These are phyloP conservation scores for Ligdia adustata DNA, from an alignment of 2,888 invertebrate species.

Conservation along the genomic window DNA sequence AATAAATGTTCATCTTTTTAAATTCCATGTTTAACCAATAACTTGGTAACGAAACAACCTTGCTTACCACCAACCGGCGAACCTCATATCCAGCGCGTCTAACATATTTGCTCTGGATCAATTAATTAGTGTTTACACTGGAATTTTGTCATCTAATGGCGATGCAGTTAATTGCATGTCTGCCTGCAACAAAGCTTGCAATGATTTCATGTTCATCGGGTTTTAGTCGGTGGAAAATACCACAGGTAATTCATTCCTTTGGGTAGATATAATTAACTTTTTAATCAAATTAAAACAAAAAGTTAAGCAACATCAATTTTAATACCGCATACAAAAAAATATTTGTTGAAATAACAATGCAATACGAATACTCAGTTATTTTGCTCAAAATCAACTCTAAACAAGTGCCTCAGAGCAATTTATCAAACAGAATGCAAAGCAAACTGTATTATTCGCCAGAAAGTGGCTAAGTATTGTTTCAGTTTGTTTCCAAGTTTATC, in stretches of 20 bases:
- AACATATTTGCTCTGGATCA: slow-evolving; percentile 29
- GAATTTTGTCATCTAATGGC: slow-evolving; percentile 39
- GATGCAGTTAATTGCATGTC: slow-evolving; percentile 37
- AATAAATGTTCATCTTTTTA: background rate
- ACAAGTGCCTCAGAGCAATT: slow-evolving; percentile 36
- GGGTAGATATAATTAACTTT: too few relatives aligned
- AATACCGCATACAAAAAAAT: too few relatives aligned
- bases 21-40: slow-evolving; percentile 4
- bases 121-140: slow-evolving; percentile 37
- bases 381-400: too few relatives aligned
- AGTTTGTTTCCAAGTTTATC: slow-evolving; percentile 62
- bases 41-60: slow-evolving; percentile 29
- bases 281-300: too few relatives aligned
- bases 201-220: slow-evolving; percentile 11
- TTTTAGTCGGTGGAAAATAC: too few relatives aligned
- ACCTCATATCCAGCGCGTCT: slow-evolving; percentile 26
- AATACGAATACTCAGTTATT: too few relatives aligned
- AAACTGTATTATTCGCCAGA: slow-evolving; percentile 34
- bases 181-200: slow-evolving; percentile 17
- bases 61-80: slow-evolving; percentile 28
- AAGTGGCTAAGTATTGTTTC: slow-evolving; percentile 60
- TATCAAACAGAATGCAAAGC: slow-evolving; percentile 48
- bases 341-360: too few relatives aligned
- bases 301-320: too few relatives aligned
- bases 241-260: too few relatives aligned